Conservation (phyloP, 2,797 vertebrate species). For the Lutjanus campechanus region DNA sequence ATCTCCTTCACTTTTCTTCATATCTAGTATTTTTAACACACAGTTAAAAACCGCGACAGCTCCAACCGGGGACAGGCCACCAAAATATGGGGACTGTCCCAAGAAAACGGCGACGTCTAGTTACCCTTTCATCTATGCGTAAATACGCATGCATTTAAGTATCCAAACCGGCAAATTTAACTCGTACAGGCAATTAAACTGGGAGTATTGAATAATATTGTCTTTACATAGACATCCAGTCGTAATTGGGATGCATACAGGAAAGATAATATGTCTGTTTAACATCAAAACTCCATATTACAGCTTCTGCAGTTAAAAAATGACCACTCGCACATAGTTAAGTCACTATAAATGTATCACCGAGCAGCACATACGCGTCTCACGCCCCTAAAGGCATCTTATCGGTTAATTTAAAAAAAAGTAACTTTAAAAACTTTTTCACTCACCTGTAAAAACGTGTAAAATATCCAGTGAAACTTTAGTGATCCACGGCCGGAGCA, state of each 20-base stretch:
- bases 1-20: too few species aligned
- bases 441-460: conserved; percentile 57
- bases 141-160: neutral
- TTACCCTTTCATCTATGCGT: neutral
- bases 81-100: too few species aligned
- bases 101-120: too few species aligned
- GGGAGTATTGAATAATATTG: neutral
- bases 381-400: neutral
- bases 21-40: too few species aligned
- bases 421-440: neutral
- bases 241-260: neutral
- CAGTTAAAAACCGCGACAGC: too few species aligned
- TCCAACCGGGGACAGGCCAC: too few species aligned
- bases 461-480: conserved; percentile 33
- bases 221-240: neutral
- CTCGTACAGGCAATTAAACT: neutral
- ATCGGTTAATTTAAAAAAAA: neutral
- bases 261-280: too few species aligned
- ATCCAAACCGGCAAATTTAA: neutral
- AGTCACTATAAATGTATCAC: neutral
- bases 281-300: neutral
- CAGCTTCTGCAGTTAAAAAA: neutral
- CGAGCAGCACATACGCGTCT: neutral
- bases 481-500: conserved; percentile 21
- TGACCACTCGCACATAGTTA: neutral